Conservation (phyloP, 1,140 invertebrate species). For the Aphaenogaster ashmeadi region DNA sequence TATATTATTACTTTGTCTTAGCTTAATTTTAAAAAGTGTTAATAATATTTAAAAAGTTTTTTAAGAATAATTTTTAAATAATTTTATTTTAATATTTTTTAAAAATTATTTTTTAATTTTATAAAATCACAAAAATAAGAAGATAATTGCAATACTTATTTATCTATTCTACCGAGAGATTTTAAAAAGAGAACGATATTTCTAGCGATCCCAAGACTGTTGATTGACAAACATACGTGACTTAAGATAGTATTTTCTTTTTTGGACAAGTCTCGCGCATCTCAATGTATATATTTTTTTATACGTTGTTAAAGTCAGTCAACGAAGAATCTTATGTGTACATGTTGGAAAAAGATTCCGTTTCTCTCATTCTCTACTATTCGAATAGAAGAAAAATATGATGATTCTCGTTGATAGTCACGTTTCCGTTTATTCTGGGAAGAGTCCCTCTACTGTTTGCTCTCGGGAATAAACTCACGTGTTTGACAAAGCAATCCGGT, state of each 20-base stretch:
- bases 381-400: constrained; percentile 15
- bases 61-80: constrained; percentile 25
- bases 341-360: background rate
- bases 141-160: background rate
- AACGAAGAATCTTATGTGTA: background rate
- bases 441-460: constrained; percentile 23
- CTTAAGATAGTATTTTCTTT: constrained; percentile 1
- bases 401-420: constrained; percentile 6
- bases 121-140: background rate
- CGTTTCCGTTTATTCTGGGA: constrained; percentile 42
- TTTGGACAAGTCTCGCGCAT: background rate
- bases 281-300: constrained; percentile 27
- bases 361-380: background rate
- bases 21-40: background rate
- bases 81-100: constrained; percentile 21
- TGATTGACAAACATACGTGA: constrained; percentile 15
- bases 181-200: background rate
- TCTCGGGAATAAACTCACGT: constrained; percentile 88
- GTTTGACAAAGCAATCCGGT: constrained; percentile 95
- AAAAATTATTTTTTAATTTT: background rate
- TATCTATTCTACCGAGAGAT: background rate
- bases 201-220: background rate
- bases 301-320: constrained; percentile 10
- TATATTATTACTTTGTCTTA: background rate
- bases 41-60: background rate